A percentile compares a stretch with the other conserved stretches of the same genome.
These are phyloP conservation scores for Acholoe squamosa DNA, from an alignment of 2,888 invertebrate genomes.

Conservation along the genomic window DNA sequence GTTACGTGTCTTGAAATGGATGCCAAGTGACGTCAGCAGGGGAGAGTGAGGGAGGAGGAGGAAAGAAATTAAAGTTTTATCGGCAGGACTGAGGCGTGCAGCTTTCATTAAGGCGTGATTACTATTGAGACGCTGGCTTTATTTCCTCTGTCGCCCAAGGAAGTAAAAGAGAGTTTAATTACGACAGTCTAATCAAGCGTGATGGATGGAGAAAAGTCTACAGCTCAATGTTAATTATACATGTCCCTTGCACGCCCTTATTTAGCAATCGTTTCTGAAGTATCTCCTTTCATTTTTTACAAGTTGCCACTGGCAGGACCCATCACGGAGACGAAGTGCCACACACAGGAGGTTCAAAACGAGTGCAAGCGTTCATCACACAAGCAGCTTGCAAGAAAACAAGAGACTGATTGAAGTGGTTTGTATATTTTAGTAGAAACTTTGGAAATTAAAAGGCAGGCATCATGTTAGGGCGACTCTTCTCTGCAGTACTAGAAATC, in stretches of 20 bases:
- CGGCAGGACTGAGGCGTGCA: background rate
- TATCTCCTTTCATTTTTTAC: background rate
- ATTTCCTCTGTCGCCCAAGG: slow-evolving; percentile 52
- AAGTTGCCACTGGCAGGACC: background rate
- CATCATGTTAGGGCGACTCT: too few species aligned
- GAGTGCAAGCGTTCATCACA: too few species aligned
- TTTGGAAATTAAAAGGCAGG: too few species aligned
- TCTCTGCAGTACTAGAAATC: too few species aligned
- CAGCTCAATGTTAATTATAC: slow-evolving; percentile 16
- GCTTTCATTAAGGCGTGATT: slow-evolving; percentile 43
- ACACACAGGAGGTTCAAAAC: too few species aligned
- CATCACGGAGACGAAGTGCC: too few species aligned
- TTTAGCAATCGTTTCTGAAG: slow-evolving; percentile 38
- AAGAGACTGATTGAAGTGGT: too few species aligned
- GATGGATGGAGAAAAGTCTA: slow-evolving; percentile 54
- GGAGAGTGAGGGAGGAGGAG: background rate
- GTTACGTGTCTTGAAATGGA: slow-evolving; percentile 22
- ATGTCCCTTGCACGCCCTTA: background rate
- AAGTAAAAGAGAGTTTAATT: slow-evolving; percentile 50
- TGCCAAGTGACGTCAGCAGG: too few species aligned
- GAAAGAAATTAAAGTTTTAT: slow-evolving; percentile 25
- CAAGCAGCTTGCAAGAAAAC: too few species aligned
- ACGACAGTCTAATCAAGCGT: slow-evolving; percentile 40
- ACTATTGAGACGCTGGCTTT: slow-evolving; percentile 46
- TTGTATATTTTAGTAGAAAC: too few species aligned